Conservation (phyloP, 1,140 invertebrate genomes). For the Drosophila trapezifrons region DNA sequence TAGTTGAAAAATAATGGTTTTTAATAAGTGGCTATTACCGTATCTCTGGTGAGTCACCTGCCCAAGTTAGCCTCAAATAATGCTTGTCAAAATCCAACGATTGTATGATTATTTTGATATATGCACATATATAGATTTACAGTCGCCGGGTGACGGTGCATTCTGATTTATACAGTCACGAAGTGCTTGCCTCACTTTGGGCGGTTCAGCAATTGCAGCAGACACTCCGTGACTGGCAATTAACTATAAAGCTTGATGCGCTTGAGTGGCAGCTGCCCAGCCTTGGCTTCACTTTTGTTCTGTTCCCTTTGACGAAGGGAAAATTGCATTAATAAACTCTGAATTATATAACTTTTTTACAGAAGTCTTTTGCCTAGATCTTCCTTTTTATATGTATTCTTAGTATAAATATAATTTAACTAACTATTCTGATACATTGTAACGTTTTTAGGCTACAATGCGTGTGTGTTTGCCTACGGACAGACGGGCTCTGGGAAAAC, state of each 20-base stretch:
- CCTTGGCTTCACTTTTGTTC: slow-evolving; percentile 21
- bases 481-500: slow-evolving; percentile 95
- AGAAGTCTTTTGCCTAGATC: no score
- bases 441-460: slow-evolving; percentile 92
- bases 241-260: slow-evolving; percentile 34
- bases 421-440: no score
- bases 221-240: slow-evolving; percentile 46
- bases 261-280: slow-evolving; percentile 28
- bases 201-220: slow-evolving; percentile 33
- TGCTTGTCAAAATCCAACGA: background rate
- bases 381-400: no score
- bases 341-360: background rate
- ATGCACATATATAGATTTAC: slow-evolving; percentile 2
- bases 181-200: slow-evolving; percentile 40
- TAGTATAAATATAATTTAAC: no score
- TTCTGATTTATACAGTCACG: slow-evolving; percentile 27
- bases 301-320: background rate
- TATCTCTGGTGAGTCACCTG: slow-evolving; percentile 1
- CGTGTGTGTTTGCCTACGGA: slow-evolving; percentile 97
- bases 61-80: slow-evolving; percentile 4
- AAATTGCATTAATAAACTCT: background rate
- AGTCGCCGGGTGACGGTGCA: slow-evolving; percentile 32
- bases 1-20: background rate
- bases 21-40: background rate
- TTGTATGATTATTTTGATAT: background rate